Conservation (phyloP, 2,113 vertebrate genomes). For the Tragelaphus imberbis region DNA sequence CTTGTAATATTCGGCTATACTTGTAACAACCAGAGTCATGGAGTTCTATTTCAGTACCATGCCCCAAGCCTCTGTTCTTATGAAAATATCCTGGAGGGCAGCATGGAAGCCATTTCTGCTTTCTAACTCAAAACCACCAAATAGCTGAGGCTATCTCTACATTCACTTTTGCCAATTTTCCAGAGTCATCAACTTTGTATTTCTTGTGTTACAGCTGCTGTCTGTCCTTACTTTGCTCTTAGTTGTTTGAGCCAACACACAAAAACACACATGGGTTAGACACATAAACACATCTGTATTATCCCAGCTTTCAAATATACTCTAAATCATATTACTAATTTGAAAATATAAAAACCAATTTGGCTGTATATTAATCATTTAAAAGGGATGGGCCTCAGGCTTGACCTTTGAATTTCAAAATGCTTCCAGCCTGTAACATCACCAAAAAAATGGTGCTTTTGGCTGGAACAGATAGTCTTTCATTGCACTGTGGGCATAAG, state of each 20-base stretch:
- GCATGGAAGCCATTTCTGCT: not conserved
- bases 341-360: not conserved
- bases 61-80: not conserved
- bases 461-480: not conserved
- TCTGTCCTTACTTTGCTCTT: not conserved
- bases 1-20: not conserved
- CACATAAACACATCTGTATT: not conserved
- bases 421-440: not conserved
- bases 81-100: not conserved
- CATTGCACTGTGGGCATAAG: not conserved
- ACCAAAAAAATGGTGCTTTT: not conserved
- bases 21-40: not conserved
- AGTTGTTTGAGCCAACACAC: not conserved
- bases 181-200: not conserved
- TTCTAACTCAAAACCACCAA: not conserved
- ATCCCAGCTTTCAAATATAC: not conserved
- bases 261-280: not conserved
- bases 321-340: not conserved
- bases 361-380: not conserved
- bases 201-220: not conserved
- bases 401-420: not conserved
- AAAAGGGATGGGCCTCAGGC: not conserved
- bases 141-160: not conserved
- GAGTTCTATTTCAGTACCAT: not conserved
- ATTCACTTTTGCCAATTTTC: not conserved